Evolutionary conservation across 2,888 invertebrate genomes (phyloP), one percentile per base, ranked within the genome.

Genomic region (Pseudococcus jackbeardsleyi): DNA sequence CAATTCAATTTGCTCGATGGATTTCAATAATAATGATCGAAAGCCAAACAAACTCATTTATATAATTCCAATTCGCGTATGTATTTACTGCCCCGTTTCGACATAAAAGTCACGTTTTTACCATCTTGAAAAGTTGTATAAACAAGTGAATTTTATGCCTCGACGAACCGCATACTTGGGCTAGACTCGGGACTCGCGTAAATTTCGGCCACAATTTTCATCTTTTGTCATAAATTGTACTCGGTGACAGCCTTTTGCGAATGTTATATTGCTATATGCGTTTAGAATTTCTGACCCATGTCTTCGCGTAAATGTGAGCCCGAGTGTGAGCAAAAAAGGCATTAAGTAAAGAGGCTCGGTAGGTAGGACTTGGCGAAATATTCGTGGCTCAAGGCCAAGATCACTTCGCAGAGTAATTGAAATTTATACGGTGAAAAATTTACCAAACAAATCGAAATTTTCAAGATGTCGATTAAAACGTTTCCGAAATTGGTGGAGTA

Each of bases 191-290:
- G 19, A 59, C 0, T 5, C n/a, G 59, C 59, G 59, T 59, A 59
- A 59, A 72, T 72, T 72, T 33, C 68, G 68, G 33, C 33, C 68
- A 72, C 33, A 72, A 72, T 72, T 72, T 72, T 72, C 68, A 72
- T 72, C 68, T 33, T 72, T 22, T 72, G 68, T 59, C 59, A 19
- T 59, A 59, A 59, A 59, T 59, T 59, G 59, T 59, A 8, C 59
- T 59, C 59, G 59, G 19, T 59, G 59, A 59, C 59, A 59, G 59
- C 59, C 19, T 59, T 59, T 59, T 59, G n/a, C 8, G 19, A 59
- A 19, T 9, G 9, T 19, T 19, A 59, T 59, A 59, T 7, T 59
- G 6, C 59, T 59, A 59, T 11, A 59, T 19, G 9, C 59, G 11
- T 54, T 54, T 54, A 54, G 54, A 54, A 54, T 54, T 17, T 54